These are phyloP conservation scores for Takifugu bimaculatus DNA, from an alignment of 2,113 vertebrate genomes.

Conservation along the genomic window DNA sequence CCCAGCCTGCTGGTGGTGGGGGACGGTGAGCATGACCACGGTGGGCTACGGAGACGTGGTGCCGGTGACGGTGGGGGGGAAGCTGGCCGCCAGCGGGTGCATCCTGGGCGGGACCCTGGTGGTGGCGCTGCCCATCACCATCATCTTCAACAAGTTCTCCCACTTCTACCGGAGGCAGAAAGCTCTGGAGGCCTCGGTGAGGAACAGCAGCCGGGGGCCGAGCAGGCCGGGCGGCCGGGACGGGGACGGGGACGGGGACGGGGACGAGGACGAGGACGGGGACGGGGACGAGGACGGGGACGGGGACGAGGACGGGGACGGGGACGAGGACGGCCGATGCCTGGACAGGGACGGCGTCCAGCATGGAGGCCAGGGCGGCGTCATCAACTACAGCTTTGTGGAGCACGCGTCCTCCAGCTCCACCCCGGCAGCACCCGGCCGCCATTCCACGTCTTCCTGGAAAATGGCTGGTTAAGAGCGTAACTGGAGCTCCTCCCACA, in stretches of 20 bases:
- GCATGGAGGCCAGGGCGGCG: constrained; percentile 48
- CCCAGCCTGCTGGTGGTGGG: constrained; percentile 99
- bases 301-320: too few species aligned
- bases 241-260: background rate
- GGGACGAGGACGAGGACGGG: constrained; percentile 27
- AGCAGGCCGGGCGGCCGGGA: constrained; percentile 28
- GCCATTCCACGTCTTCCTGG: too few species aligned
- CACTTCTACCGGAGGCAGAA: constrained; percentile 95
- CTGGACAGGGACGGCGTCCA: constrained; percentile 55
- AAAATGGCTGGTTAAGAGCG: too few species aligned
- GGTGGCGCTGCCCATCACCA: constrained; percentile 94
- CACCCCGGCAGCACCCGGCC: constrained; percentile 26
- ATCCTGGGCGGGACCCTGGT: constrained; percentile 94
- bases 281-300: constrained; percentile 45
- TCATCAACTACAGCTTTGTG: constrained; percentile 70
- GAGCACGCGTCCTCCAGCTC: constrained; percentile 51
- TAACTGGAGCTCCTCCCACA: too few species aligned
- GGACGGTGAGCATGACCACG: constrained; percentile 97
- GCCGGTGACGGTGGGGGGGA: constrained; percentile 88
- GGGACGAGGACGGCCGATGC: constrained; percentile 56
- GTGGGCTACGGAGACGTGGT: constrained; percentile 96
- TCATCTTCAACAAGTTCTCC: constrained; percentile 99
- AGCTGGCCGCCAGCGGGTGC: constrained; percentile 92
- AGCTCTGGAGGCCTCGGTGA: constrained; percentile 89
- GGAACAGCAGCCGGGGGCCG: constrained; percentile 77